Evolutionary conservation across 2,888 invertebrate genomes (phyloP).

Genomic region (Drosophila putrida): DNA sequence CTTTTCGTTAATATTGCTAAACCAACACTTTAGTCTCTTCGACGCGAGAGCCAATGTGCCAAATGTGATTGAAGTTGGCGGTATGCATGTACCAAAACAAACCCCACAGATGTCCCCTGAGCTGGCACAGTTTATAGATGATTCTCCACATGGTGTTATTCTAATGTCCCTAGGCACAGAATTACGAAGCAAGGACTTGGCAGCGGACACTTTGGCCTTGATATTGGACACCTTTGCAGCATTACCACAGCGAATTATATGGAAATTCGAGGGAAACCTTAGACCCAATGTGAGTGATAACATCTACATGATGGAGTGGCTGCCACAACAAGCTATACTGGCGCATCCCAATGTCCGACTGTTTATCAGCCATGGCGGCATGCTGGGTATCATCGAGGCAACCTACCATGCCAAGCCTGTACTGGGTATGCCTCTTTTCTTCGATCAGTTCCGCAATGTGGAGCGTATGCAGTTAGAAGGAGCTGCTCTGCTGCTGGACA

Average conservation of each 20-base stretch:
- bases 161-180: slow-evolving; percentile 85
- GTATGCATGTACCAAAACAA: slow-evolving; percentile 80
- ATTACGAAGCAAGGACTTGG: slow-evolving; percentile 67
- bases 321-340: slow-evolving; percentile 85
- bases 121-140: slow-evolving; percentile 83
- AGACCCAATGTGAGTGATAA: slow-evolving; percentile 65
- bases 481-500: slow-evolving; percentile 78
- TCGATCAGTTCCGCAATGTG: slow-evolving; percentile 86
- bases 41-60: slow-evolving; percentile 79
- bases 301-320: slow-evolving; percentile 80
- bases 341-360: slow-evolving; percentile 86
- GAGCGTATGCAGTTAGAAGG: slow-evolving; percentile 74
- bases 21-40: slow-evolving; percentile 81
- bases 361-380: slow-evolving; percentile 86
- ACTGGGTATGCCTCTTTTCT: slow-evolving; percentile 86
- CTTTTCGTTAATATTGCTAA: slow-evolving; percentile 79
- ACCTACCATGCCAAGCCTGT: slow-evolving; percentile 85
- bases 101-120: slow-evolving; percentile 71
- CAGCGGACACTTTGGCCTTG: slow-evolving; percentile 52
- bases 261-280: slow-evolving; percentile 84
- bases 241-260: slow-evolving; percentile 82
- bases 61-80: slow-evolving; percentile 83
- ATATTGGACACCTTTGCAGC: slow-evolving; percentile 52
- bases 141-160: slow-evolving; percentile 84
- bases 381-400: slow-evolving; percentile 85